Evolutionary conservation across 2,113 vertebrate species (phyloP).

Genomic region (Empidonax traillii): DNA sequence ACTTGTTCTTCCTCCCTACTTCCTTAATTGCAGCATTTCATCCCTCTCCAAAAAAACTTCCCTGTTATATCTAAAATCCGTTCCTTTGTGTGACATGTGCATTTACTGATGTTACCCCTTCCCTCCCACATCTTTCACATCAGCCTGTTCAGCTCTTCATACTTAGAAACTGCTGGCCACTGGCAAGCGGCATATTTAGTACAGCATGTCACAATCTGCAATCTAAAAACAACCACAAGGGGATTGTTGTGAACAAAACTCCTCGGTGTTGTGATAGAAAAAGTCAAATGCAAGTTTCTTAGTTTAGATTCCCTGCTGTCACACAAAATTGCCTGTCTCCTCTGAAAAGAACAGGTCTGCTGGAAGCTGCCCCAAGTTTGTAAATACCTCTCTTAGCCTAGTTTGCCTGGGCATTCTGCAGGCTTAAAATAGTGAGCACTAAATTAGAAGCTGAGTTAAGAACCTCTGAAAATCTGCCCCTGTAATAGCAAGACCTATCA

Average conservation of each 20-base stretch:
- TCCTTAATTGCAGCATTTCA: not conserved
- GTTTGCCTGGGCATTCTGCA: not conserved
- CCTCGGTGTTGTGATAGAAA: not conserved
- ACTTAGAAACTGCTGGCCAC: not conserved
- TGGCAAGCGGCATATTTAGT: not conserved
- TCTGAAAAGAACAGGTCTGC: not conserved
- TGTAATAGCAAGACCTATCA: not conserved
- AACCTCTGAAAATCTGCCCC: constrained; percentile 29
- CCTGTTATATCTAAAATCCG: not conserved
- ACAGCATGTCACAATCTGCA: not conserved
- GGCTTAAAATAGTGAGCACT: constrained; percentile 3
- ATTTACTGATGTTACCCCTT: not conserved
- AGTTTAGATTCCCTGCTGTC: not conserved
- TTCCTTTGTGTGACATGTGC: not conserved
- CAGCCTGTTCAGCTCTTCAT: not conserved
- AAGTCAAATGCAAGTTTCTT: constrained; percentile 21
- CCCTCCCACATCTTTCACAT: not conserved
- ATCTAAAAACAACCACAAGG: not conserved
- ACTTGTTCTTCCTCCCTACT: not conserved
- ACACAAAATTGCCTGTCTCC: not conserved
- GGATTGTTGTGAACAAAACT: not conserved
- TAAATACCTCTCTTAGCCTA: not conserved
- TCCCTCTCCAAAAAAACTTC: not conserved
- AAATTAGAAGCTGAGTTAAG: constrained; percentile 39
- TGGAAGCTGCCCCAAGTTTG: not conserved